Percentiles rank a stretch among this genome's conserved stretches.
phyloP scores from a whole-genome alignment of 2,113 vertebrate species.

The Chloropsis cyanopogon region DNA sequence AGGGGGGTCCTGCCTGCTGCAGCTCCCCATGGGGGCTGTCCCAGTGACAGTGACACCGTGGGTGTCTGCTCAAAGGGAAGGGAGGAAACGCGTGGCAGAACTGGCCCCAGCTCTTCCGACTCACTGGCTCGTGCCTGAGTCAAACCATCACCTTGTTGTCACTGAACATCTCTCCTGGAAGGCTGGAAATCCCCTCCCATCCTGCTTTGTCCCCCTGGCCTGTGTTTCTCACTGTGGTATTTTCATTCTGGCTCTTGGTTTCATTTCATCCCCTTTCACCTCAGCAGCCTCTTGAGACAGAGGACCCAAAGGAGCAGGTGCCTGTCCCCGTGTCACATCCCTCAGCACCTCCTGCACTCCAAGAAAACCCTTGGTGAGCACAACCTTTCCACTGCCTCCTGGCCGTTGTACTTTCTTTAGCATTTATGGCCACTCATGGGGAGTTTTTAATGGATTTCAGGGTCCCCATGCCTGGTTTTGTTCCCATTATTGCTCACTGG shows the following conservation, averaged over 20 bases:
- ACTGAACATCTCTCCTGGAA: conserved; percentile 19
- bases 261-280: neutral
- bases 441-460: neutral
- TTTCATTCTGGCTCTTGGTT: neutral
- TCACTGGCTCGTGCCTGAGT: neutral
- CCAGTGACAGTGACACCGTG: accelerated
- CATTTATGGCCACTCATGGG: neutral
- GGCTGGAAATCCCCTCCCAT: neutral
- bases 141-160: neutral
- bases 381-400: accelerated
- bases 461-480: accelerated
- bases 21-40: neutral
- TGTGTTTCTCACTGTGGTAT: neutral
- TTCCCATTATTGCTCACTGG: neutral
- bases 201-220: neutral
- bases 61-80: neutral
- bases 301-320: neutral
- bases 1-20: neutral
- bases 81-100: neutral
- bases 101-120: neutral
- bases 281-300: accelerated
- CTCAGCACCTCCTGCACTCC: neutral
- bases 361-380: neutral
- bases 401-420: neutral
- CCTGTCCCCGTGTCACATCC: neutral